phyloP scores from a whole-genome alignment of 2,797 vertebrate species.

The Austrolebias charrua region DNA sequence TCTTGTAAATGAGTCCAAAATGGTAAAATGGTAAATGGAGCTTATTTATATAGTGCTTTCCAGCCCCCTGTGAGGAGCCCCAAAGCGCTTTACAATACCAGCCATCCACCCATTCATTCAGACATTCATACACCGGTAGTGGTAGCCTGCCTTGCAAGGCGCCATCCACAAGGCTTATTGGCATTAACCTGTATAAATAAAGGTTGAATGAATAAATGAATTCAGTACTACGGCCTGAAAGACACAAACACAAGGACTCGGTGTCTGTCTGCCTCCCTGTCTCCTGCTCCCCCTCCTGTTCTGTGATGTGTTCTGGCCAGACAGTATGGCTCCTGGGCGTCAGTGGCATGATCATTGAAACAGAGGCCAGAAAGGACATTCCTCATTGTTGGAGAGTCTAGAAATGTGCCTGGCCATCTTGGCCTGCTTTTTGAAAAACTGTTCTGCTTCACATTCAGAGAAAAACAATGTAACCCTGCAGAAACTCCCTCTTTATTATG shows the following conservation, averaged over 20 bases:
- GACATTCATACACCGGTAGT: too few relatives aligned
- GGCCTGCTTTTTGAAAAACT: constrained; percentile 19
- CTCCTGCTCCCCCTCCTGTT: constrained; percentile 66
- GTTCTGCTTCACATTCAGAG: constrained; percentile 23
- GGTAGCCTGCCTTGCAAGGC: too few relatives aligned
- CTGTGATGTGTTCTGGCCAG: constrained; percentile 80
- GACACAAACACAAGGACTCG: constrained; percentile 34
- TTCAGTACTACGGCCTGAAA: constrained; percentile 20
- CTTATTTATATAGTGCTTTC: too few relatives aligned
- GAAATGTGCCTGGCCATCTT: constrained; percentile 56
- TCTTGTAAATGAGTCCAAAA: too few relatives aligned
- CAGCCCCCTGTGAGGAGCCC: too few relatives aligned
- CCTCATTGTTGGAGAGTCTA: constrained; percentile 70
- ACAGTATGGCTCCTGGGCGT: constrained; percentile 78
- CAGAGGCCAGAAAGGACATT: constrained; percentile 75
- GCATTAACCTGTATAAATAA: too few relatives aligned
- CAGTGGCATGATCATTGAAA: constrained; percentile 76
- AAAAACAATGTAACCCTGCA: constrained; percentile 20
- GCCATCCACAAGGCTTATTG: too few relatives aligned
- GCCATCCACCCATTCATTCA: too few relatives aligned
- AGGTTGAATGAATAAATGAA: too few relatives aligned
- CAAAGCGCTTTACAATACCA: too few relatives aligned
- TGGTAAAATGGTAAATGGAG: too few relatives aligned
- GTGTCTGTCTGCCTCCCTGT: constrained; percentile 19
- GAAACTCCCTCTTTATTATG: constrained; percentile 26